A percentile compares a stretch with the other conserved stretches of the same genome.
Conservation (phyloP, 2,113 vertebrate genomes). For the Corythornis cristatus region DNA sequence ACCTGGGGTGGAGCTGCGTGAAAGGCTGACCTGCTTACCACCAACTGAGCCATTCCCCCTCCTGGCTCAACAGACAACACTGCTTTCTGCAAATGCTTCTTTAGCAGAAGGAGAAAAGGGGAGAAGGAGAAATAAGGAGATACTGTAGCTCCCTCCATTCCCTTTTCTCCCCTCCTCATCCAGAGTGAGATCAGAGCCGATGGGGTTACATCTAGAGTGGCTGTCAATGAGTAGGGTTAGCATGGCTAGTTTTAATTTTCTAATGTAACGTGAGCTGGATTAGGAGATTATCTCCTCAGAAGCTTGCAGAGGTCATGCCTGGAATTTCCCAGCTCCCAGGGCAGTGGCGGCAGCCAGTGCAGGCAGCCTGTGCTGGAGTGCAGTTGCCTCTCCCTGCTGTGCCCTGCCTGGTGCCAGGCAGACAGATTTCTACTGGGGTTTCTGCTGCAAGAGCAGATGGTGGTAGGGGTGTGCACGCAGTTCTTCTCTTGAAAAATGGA, state of each 20-base stretch:
- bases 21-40: constrained; percentile 53
- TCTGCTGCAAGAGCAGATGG: not conserved
- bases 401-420: not conserved
- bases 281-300: constrained; percentile 48
- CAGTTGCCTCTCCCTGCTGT: not conserved
- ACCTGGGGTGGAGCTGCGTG: not conserved
- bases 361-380: accelerated
- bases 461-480: not conserved
- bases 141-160: not conserved
- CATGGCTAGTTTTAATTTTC: constrained; percentile 59
- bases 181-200: not conserved
- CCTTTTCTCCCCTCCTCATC: not conserved
- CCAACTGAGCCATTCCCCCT: constrained; percentile 10
- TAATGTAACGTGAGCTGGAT: constrained; percentile 60
- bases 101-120: not conserved
- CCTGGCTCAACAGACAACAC: not conserved
- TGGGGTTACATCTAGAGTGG: not conserved
- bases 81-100: not conserved
- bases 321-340: not conserved
- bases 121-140: not conserved
- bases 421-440: not conserved
- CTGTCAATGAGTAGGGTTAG: not conserved
- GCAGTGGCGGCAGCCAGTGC: not conserved
- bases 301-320: not conserved
- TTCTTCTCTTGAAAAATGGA: not conserved